Evolutionary conservation across 2,888 invertebrate species (phyloP), one percentile per base, ranked within the genome.

Genomic region (Thymelicus sylvestris): DNA sequence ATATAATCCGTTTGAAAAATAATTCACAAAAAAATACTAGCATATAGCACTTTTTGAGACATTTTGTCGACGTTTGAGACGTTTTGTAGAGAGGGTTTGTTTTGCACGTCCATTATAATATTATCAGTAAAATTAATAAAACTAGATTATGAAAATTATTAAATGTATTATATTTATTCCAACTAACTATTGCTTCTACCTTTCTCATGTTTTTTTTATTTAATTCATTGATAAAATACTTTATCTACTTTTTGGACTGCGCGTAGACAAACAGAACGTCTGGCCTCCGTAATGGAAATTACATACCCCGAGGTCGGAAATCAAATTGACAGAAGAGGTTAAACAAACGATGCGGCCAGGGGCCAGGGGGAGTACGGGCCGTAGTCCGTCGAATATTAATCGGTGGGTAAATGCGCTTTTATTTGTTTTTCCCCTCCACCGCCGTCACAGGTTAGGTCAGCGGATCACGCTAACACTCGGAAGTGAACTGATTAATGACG

Each of bases 251-350:
- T 88, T 89, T 88, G 85, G 84, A 82, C 86, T 83, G 83, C 82
- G 83, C 85, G 82, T 86, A 85, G 84, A 86, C 88, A 91, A 91
- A 92, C 89, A 92, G 89, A 89, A 86, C 85, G 83, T 87, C 86
- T 88, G 88, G 87, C 84, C 86, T 81, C 83, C 85, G 84, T 92
- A 92, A 92, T 92, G 91, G 91, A 92, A 91, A 91, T 92, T 92
- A 92, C 92, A 92, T 89, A 92, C 89, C 91, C 88, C 85, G 89
- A 90, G 92, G 90, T 91, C 87, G 90, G 88, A 90, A 91, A 92
- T 92, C 93, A 91, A 93, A 93, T 93, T 92, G 92, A 92, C 92
- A 92, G 91, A 92, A 93, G 92, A 92, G 91, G 92, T 92, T 93
- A 91, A 89, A 91, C 92, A 92, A 93, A 93, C 92, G 92, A 88